A percentile compares a stretch with the other conserved stretches of the same genome.
Evolutionary conservation across 2,888 invertebrate species (phyloP).

Genomic region (Exephanes ischioxanthus): DNA sequence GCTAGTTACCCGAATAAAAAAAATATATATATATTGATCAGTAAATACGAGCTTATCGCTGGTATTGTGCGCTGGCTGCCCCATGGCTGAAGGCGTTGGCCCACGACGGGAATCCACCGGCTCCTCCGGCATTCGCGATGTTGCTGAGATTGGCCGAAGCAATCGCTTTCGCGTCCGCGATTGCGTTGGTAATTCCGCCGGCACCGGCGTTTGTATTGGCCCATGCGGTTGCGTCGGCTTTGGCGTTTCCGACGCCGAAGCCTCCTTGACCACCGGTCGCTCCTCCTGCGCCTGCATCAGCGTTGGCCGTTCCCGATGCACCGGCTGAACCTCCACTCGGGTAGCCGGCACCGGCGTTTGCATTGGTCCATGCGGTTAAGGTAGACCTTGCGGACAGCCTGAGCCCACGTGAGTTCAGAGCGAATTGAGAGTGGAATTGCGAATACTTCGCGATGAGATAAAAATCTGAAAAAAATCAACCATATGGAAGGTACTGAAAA

Average conservation of each 20-base stretch:
- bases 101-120: conserved; percentile 67
- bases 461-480: too few species aligned
- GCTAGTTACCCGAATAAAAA: background rate
- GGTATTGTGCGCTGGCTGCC: conserved; percentile 68
- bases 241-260: conserved; percentile 27
- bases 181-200: conserved; percentile 68
- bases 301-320: conserved; percentile 62
- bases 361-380: too few species aligned
- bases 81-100: conserved; percentile 75
- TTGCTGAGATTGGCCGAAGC: conserved; percentile 73
- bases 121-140: conserved; percentile 60
- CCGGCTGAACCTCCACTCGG: conserved; percentile 41
- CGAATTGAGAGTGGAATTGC: too few species aligned
- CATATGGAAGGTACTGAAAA: too few species aligned
- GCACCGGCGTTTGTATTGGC: conserved; percentile 67
- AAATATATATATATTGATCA: conserved; percentile 59
- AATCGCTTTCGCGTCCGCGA: conserved; percentile 68
- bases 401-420: too few species aligned
- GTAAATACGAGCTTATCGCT: conserved; percentile 75
- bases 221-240: conserved; percentile 68
- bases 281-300: conserved; percentile 40
- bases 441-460: too few species aligned
- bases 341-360: too few species aligned
- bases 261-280: conserved; percentile 27
- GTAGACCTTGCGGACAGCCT: too few species aligned